phyloP scores from a whole-genome alignment of 2,888 invertebrate species.

The Acanthococcus lagerstroemiae region DNA sequence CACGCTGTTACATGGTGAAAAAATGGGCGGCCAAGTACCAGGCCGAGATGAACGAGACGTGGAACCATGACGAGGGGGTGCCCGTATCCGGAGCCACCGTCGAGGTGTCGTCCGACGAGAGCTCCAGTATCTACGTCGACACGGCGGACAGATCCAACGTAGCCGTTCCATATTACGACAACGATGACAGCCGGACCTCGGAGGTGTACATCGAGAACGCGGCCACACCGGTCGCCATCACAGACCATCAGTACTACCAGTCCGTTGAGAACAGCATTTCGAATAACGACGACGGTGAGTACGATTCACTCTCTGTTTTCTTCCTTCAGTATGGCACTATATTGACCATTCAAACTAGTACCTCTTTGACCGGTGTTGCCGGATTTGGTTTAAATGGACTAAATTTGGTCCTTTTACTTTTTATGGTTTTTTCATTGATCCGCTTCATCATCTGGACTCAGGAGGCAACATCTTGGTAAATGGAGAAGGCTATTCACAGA shows the following conservation, averaged over 20 bases:
- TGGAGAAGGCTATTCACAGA: no score
- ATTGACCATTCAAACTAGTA: no score
- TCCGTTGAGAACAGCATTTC: not conserved
- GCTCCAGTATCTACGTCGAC: not conserved
- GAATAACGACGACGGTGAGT: conserved; percentile 8
- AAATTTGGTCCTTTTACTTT: no score
- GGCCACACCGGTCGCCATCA: conserved; percentile 12
- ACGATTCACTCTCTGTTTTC: not conserved
- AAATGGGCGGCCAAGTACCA: conserved; percentile 29
- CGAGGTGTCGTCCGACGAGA: not conserved
- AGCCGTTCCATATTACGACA: conserved; percentile 8
- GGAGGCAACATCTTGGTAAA: no score
- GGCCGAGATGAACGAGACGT: conserved; percentile 21
- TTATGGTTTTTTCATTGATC: no score
- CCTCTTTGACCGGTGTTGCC: no score
- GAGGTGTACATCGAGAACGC: conserved; percentile 20
- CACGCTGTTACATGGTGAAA: conserved; percentile 25
- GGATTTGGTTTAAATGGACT: no score
- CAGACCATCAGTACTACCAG: conserved; percentile 21
- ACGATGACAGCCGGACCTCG: not conserved
- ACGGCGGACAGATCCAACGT: not conserved
- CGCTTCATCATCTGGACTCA: no score
- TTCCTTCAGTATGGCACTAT: no score
- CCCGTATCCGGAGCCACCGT: not conserved
- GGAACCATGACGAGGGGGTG: conserved; percentile 6